These are phyloP conservation scores for Odontomyia ornata DNA, from an alignment of 2,888 invertebrate species.

Conservation along the genomic window DNA sequence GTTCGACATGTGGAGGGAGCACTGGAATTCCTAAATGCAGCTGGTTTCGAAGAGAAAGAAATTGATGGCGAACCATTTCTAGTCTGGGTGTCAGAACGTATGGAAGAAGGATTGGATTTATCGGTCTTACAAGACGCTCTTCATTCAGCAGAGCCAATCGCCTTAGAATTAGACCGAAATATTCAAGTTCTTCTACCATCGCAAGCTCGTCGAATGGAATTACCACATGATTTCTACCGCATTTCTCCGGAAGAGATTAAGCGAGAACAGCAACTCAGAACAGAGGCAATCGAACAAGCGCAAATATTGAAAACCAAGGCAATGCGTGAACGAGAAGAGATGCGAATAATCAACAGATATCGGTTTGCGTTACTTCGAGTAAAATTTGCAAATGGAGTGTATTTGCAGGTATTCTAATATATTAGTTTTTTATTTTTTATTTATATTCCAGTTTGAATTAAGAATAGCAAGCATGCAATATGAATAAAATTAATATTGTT, in stretches of 20 bases:
- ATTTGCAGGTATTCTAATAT: conserved; percentile 72
- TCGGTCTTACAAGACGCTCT: conserved; percentile 79
- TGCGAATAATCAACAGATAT: conserved; percentile 81
- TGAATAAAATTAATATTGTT: neutral
- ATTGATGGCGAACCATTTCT: conserved; percentile 73
- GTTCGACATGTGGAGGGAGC: conserved; percentile 83
- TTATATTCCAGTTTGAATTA: too few species aligned
- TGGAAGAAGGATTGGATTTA: conserved; percentile 64
- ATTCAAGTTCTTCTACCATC: conserved; percentile 83
- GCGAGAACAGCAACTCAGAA: conserved; percentile 77
- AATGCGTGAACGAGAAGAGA: conserved; percentile 91
- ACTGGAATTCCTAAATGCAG: conserved; percentile 80
- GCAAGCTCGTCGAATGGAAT: conserved; percentile 73
- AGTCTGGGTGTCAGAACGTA: conserved; percentile 71
- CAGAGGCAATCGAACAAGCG: conserved; percentile 80
- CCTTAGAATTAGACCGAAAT: conserved; percentile 85
- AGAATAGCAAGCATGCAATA: too few species aligned
- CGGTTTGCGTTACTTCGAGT: conserved; percentile 86
- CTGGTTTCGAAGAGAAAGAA: conserved; percentile 78
- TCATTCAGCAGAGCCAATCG: conserved; percentile 80
- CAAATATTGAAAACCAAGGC: conserved; percentile 91
- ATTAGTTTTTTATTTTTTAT: neutral
- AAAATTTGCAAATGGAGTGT: conserved; percentile 86
- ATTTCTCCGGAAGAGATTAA: conserved; percentile 85
- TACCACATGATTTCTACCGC: conserved; percentile 87